Evolutionary conservation across 2,888 invertebrate genomes (phyloP).

Genomic region (Erebia aethiops): DNA sequence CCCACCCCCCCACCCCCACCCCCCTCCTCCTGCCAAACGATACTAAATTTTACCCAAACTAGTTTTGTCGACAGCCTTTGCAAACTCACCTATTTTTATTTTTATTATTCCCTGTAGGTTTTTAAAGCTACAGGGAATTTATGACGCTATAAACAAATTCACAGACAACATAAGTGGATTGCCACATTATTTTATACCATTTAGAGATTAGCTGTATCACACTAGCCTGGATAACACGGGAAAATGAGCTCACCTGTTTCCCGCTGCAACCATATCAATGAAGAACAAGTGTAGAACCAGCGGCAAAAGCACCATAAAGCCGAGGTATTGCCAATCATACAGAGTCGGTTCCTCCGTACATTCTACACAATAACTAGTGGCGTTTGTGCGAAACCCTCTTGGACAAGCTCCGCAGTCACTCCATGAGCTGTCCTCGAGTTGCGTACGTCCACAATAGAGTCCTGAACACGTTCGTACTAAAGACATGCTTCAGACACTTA

Average conservation of each 20-base stretch:
- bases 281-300: constrained; percentile 96
- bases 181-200: too few relatives aligned
- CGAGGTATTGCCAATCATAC: constrained; percentile 97
- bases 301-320: constrained; percentile 95
- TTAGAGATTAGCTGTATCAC: too few relatives aligned
- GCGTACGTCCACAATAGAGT: constrained; percentile 90
- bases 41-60: too few relatives aligned
- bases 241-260: constrained; percentile 82
- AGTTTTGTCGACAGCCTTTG: too few relatives aligned
- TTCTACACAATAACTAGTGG: constrained; percentile 88
- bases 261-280: constrained; percentile 91
- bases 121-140: too few relatives aligned
- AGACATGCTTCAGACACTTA: constrained; percentile 52
- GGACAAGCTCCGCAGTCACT: constrained; percentile 94
- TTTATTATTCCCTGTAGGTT: too few relatives aligned
- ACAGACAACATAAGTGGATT: too few relatives aligned
- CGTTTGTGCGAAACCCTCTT: constrained; percentile 89
- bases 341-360: constrained; percentile 90
- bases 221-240: background rate
- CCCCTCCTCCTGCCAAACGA: too few relatives aligned
- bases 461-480: constrained; percentile 88
- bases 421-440: constrained; percentile 85
- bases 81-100: too few relatives aligned
- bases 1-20: too few relatives aligned
- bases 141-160: too few relatives aligned